A percentile compares a stretch with the other conserved stretches of the same genome.
Conservation (phyloP, 1,140 invertebrate genomes). For the Diachasmimorpha longicaudata region DNA sequence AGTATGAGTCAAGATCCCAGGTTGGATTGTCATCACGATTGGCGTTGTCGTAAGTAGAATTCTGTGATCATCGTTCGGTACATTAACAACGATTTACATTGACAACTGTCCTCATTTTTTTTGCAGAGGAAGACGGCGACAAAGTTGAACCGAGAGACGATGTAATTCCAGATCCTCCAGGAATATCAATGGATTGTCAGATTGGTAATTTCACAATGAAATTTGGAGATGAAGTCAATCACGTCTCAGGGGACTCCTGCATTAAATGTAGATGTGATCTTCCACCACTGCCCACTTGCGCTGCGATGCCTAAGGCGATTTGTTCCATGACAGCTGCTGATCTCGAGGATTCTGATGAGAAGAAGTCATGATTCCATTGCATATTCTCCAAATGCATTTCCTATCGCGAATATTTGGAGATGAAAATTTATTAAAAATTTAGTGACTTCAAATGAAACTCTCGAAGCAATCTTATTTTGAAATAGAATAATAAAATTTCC, state of each 20-base stretch:
- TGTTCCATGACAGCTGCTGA: neutral
- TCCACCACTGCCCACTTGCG: neutral
- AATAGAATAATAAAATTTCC: too few species aligned
- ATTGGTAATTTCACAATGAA: neutral
- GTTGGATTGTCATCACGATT: constrained; percentile 28
- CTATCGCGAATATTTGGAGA: too few species aligned
- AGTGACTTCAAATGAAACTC: too few species aligned
- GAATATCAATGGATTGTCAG: neutral
- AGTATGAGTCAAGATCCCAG: constrained; percentile 31
- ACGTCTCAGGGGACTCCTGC: neutral
- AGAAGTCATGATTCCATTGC: neutral
- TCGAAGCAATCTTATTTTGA: too few species aligned
- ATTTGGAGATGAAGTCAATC: neutral
- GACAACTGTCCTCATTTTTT: neutral
- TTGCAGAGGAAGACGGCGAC: neutral
- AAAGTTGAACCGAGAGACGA: neutral
- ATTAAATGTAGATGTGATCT: neutral
- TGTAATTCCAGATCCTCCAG: neutral
- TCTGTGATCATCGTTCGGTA: too few species aligned
- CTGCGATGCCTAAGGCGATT: neutral
- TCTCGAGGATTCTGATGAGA: neutral
- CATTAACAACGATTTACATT: too few species aligned
- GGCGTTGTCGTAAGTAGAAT: constrained; percentile 47
- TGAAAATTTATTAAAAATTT: too few species aligned
- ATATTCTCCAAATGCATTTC: too few species aligned